A percentile compares a stretch with the other conserved stretches of the same genome.
Conservation (phyloP, 1,140 invertebrate species). For the Lucilia cuprina region DNA sequence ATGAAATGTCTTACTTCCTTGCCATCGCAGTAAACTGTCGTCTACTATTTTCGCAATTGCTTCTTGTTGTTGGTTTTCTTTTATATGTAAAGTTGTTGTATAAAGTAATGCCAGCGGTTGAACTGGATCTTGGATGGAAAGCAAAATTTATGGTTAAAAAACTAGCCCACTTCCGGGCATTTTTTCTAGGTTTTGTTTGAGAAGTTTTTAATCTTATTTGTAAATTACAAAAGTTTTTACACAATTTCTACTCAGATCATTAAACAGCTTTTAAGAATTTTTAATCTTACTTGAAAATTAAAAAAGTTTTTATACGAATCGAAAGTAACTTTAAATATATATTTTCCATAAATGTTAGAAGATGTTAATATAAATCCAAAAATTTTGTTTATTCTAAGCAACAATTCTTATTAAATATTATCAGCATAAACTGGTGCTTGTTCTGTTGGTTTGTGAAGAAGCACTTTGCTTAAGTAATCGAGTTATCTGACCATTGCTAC, state of each 20-base stretch:
- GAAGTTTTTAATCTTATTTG: not conserved
- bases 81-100: not conserved
- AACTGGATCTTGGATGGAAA: not conserved
- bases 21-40: not conserved
- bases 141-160: constrained; percentile 3
- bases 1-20: not conserved
- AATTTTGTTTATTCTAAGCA: too few relatives aligned
- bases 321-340: too few relatives aligned
- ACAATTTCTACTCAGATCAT: too few relatives aligned
- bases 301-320: not conserved
- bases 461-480: too few relatives aligned
- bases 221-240: not conserved
- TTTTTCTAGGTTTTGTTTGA: not conserved
- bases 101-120: not conserved
- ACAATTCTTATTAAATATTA: too few relatives aligned
- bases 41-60: not conserved
- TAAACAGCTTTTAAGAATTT: not conserved
- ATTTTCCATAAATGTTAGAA: too few relatives aligned
- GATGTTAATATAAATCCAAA: too few relatives aligned
- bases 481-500: too few relatives aligned
- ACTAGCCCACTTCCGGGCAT: constrained; percentile 1
- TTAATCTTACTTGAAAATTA: not conserved
- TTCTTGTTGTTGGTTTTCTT: not conserved
- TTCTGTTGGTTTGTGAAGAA: too few relatives aligned
- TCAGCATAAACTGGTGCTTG: too few relatives aligned